phyloP scores from a whole-genome alignment of 2,888 invertebrate genomes.

The Erebia epiphron region DNA sequence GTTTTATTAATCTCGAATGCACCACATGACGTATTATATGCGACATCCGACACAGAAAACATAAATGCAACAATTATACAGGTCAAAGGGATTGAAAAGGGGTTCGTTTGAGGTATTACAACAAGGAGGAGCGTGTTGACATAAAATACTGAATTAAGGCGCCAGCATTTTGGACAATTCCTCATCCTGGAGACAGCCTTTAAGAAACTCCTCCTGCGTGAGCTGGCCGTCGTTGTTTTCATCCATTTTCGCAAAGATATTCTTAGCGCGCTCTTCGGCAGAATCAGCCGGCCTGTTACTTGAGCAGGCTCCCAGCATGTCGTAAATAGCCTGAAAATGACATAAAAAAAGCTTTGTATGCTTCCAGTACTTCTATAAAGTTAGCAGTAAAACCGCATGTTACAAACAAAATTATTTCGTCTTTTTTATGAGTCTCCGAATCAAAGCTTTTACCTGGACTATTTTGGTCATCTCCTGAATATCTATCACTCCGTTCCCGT shows the following conservation, averaged over 20 bases:
- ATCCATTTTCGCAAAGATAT: conserved; percentile 99
- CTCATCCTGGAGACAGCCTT: conserved; percentile 98
- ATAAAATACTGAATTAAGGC: conserved; percentile 85
- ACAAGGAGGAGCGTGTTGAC: conserved; percentile 32
- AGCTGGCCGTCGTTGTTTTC: conserved; percentile 99
- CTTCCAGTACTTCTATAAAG: background rate
- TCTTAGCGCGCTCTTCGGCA: conserved; percentile 98
- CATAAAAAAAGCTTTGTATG: background rate
- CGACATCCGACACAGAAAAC: conserved; percentile 10
- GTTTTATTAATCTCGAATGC: background rate
- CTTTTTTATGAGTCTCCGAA: background rate
- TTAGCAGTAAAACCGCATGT: background rate
- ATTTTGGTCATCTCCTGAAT: conserved; percentile 99
- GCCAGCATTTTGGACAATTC: conserved; percentile 97
- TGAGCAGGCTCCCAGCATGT: conserved; percentile 99
- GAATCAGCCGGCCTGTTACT: conserved; percentile 97
- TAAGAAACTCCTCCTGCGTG: conserved; percentile 98
- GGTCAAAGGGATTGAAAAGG: conserved; percentile 3
- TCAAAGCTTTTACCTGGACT: conserved; percentile 90
- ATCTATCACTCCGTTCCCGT: conserved; percentile 98
- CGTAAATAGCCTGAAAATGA: conserved; percentile 97
- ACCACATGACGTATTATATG: conserved; percentile 5
- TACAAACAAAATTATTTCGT: too few relatives aligned
- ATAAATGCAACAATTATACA: conserved; percentile 9
- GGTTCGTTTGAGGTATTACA: conserved; percentile 37